These are phyloP conservation scores for Isichthys henryi DNA, from an alignment of 2,113 vertebrate genomes.

Conservation along the genomic window DNA sequence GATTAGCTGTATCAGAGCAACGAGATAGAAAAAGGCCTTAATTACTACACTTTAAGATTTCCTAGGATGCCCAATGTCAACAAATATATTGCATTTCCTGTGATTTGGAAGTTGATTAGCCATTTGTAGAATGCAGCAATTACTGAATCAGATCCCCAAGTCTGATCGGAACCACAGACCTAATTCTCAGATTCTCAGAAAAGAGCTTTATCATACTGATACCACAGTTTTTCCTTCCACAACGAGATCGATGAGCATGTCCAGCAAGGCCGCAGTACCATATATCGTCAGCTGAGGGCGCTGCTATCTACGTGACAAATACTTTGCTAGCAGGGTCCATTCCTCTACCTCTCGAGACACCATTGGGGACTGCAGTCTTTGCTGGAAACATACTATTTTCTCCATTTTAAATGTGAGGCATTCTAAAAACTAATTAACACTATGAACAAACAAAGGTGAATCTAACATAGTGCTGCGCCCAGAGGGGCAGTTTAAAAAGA, in stretches of 20 bases:
- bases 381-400: not conserved
- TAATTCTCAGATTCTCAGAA: not conserved
- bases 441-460: not conserved
- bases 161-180: not conserved
- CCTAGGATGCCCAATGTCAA: not conserved
- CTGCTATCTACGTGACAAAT: not conserved
- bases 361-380: not conserved
- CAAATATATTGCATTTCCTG: not conserved
- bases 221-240: not conserved
- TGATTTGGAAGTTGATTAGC: not conserved
- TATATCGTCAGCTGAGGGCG: not conserved
- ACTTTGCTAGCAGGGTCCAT: not conserved
- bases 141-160: not conserved
- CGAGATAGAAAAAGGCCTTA: not conserved
- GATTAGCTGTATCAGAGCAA: not conserved
- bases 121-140: not conserved
- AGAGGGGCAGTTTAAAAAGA: not conserved
- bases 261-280: not conserved
- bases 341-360: not conserved
- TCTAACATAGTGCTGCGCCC: not conserved
- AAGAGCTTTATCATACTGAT: not conserved
- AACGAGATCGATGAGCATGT: not conserved
- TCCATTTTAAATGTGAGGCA: not conserved
- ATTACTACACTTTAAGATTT: not conserved
- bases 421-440: not conserved